These are phyloP conservation scores for Gallinago stenura DNA, from an alignment of 2,797 vertebrate genomes.

Conservation along the genomic window DNA sequence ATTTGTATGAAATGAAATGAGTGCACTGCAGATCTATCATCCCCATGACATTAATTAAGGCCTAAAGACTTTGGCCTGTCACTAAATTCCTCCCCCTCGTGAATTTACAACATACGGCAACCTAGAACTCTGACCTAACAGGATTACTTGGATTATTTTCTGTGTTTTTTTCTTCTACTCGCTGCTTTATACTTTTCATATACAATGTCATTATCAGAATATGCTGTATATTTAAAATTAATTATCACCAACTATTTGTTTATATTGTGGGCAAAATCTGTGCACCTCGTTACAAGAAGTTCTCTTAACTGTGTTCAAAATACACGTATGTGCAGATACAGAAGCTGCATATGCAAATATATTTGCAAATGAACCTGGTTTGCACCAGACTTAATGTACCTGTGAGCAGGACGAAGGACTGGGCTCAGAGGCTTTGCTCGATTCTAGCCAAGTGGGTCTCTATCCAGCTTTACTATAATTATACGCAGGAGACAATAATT, in stretches of 20 bases:
- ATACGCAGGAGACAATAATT: neutral
- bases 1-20: constrained; percentile 45
- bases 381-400: neutral
- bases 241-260: neutral
- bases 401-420: neutral
- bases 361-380: neutral
- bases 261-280: neutral
- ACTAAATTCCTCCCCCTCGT: constrained; percentile 55
- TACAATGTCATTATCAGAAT: neutral
- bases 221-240: neutral
- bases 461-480: neutral
- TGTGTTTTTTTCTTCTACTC: neutral
- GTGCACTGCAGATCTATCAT: constrained; percentile 41
- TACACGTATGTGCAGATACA: accelerated
- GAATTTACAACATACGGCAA: constrained; percentile 47
- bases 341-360: neutral
- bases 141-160: neutral
- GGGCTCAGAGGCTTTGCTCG: neutral
- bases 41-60: constrained; percentile 61
- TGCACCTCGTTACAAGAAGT: neutral
- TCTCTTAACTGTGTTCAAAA: neutral
- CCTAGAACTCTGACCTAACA: constrained; percentile 40
- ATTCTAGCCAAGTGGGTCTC: neutral
- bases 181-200: neutral
- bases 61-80: constrained; percentile 57